Evolutionary conservation across 2,888 invertebrate species (phyloP), one percentile per base, ranked within the genome.

Genomic region (Physocephala rufipes): DNA sequence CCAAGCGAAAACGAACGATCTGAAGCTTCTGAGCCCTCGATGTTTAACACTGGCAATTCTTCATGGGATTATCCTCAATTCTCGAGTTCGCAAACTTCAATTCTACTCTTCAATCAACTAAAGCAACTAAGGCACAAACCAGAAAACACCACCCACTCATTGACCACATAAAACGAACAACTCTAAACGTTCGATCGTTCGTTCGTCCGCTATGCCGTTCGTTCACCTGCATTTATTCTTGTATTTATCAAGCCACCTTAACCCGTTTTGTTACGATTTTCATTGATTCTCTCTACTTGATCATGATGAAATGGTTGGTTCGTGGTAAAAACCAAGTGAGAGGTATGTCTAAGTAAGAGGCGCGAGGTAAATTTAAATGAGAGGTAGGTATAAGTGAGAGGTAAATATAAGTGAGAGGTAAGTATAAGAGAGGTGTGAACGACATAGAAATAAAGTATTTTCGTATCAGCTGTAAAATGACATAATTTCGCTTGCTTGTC

Each of bases 401-500:
- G 9, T 13, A 47, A 51, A 65, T n/a, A n/a, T n/a, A n/a, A n/a
- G n/a, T n/a, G n/a, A n/a, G 49, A 26, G 65, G n/a, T 16, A 47
- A 9, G 36, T 36, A 7, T 36, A 9, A 9, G 9, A 36, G 36
- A 7, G 36, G 36, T 36, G 9, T 13, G 51, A 51, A 65, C 51
- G 49, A 30, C 65, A 65, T 7, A 9, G 36, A 4, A 36, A 36
- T 7, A 36, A 9, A 4, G 36, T 65, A 49, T n/a, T 65, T 19
- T 30, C 51, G 65, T 65, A 51, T 51, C 65, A 24, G 55, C 66
- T 66, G 66, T 66, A 55, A 66, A 66, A 66, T 66, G 66, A 66
- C 66, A 66, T 51, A 53, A 66, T 66, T 55, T 21, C 55, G 53
- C 66, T 55, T 51, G 19, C 66, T 19, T 19, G 53, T 30, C 26